These are phyloP conservation scores for Oscheius sp. DNA, from an alignment of 2,888 invertebrate genomes.

Conservation along the genomic window DNA sequence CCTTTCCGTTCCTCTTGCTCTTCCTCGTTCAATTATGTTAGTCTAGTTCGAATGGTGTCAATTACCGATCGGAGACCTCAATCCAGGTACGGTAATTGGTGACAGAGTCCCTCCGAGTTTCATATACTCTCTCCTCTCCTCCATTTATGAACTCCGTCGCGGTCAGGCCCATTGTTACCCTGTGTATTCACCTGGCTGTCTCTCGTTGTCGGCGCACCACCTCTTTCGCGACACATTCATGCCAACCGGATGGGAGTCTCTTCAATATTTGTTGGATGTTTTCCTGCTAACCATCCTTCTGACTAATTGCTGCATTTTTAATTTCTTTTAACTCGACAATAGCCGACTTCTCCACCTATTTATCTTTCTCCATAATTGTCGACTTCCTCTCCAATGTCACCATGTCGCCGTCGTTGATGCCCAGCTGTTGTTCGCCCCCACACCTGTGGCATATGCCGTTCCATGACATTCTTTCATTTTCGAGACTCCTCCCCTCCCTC, in stretches of 20 bases:
- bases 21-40: background rate
- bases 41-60: background rate
- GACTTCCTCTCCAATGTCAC: no score
- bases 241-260: background rate
- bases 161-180: conserved; percentile 16
- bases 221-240: background rate
- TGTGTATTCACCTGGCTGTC: conserved; percentile 32
- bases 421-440: background rate
- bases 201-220: conserved; percentile 13
- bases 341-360: background rate
- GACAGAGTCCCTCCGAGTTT: conserved; percentile 7
- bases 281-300: background rate
- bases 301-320: background rate
- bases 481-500: background rate
- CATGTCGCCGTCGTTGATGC: background rate
- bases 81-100: conserved; percentile 22
- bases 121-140: conserved; percentile 19
- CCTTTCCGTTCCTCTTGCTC: background rate
- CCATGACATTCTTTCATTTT: conserved; percentile 18
- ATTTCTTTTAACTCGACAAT: background rate
- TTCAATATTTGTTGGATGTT: no score
- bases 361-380: no score
- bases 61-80: background rate
- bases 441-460: conserved; percentile 18
- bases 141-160: conserved; percentile 31